A percentile compares a stretch with the other conserved stretches of the same genome.
These are phyloP conservation scores for Cyphomyrmex costatus DNA, from an alignment of 1,140 invertebrate genomes.

Conservation along the genomic window DNA sequence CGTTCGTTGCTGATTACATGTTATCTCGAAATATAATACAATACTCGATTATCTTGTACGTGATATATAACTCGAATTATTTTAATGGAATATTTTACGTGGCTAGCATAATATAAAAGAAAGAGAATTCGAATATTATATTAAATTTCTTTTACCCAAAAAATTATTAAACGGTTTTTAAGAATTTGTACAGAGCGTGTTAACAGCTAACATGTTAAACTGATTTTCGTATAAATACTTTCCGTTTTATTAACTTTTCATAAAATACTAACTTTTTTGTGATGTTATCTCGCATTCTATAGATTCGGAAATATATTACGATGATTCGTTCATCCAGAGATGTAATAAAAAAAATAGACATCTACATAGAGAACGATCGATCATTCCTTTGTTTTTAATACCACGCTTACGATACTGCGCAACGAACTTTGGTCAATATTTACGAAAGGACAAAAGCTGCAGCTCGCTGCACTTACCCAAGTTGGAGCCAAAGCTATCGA, in stretches of 20 bases:
- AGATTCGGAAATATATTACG: background rate
- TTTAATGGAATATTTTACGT: conserved; percentile 13
- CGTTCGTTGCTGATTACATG: background rate
- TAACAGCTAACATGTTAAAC: background rate
- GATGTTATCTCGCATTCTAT: background rate
- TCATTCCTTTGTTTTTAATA: conserved; percentile 61
- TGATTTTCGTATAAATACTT: background rate
- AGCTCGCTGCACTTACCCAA: conserved; percentile 58
- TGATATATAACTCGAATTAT: conserved; percentile 5
- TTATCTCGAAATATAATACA: conserved; percentile 26
- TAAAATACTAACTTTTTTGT: background rate
- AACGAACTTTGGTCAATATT: conserved; percentile 62
- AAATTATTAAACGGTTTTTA: conserved; percentile 15
- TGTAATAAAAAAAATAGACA: conserved; percentile 30
- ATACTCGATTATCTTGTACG: background rate
- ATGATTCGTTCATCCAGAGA: background rate
- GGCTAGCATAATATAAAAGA: background rate
- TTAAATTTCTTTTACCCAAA: background rate
- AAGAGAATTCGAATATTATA: background rate
- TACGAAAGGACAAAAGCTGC: conserved; percentile 62
- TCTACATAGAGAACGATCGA: conserved; percentile 22
- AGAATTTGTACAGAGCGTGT: background rate
- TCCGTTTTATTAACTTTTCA: no score
- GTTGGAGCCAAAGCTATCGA: conserved; percentile 54
- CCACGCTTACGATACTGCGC: conserved; percentile 58